These are phyloP conservation scores for Ctenosaura bakeri DNA, from an alignment of 2,797 vertebrate genomes.

Conservation along the genomic window DNA sequence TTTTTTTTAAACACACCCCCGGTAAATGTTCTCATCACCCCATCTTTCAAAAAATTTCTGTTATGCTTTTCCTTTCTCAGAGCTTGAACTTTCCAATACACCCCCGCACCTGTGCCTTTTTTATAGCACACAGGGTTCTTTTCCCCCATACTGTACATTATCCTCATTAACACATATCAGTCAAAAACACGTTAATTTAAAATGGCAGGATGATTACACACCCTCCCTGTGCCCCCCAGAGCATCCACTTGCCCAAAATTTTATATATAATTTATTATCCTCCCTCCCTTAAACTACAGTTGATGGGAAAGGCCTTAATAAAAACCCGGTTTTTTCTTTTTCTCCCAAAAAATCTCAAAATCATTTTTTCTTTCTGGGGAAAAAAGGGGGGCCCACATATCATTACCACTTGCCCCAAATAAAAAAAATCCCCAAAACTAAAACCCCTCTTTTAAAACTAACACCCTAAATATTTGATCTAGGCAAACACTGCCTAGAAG, in stretches of 20 bases:
- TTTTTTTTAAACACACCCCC: conserved; percentile 20
- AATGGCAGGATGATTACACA: conserved; percentile 71
- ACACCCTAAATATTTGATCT: conserved; percentile 71
- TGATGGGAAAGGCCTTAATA: conserved; percentile 70
- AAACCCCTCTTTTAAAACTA: conserved; percentile 74
- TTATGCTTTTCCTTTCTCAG: conserved; percentile 56
- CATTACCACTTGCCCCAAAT: conserved; percentile 63
- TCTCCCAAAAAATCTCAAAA: conserved; percentile 42
- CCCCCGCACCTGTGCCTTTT: conserved; percentile 78
- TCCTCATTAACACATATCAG: conserved; percentile 78
- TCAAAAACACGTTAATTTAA: conserved; percentile 74
- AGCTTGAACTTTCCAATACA: conserved; percentile 68
- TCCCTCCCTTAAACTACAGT: conserved; percentile 68
- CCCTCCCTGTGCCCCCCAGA: conserved; percentile 70
- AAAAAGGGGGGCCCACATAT: conserved; percentile 52
- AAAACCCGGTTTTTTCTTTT: conserved; percentile 63
- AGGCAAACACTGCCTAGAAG: conserved; percentile 49
- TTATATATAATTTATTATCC: conserved; percentile 52
- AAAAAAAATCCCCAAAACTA: conserved; percentile 69
- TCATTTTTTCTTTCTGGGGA: conserved; percentile 66
- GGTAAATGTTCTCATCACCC: conserved; percentile 50
- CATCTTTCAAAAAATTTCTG: conserved; percentile 27
- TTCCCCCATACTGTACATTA: conserved; percentile 75
- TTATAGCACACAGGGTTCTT: conserved; percentile 71
- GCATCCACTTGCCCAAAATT: conserved; percentile 63